phyloP scores from a whole-genome alignment of 2,888 invertebrate genomes.

The Hoplodrina ambigua region DNA sequence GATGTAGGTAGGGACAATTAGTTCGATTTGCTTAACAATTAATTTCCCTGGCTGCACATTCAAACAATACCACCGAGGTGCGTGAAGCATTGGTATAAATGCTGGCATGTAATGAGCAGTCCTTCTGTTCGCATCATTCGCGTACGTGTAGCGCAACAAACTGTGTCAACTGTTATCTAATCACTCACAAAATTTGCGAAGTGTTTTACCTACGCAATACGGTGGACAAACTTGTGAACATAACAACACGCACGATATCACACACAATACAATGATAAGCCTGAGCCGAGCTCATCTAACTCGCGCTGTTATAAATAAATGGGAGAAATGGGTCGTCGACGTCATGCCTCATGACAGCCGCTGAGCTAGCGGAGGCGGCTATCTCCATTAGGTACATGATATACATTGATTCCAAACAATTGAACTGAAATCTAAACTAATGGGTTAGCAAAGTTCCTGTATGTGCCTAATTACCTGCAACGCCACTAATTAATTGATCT shows the following conservation, averaged over 20 bases:
- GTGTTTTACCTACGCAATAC: not conserved
- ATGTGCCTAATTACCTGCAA: no score
- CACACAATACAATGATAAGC: constrained; percentile 11
- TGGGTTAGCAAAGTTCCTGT: no score
- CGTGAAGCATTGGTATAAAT: not conserved
- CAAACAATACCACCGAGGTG: not conserved
- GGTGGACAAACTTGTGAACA: not conserved
- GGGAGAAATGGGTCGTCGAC: constrained; percentile 26
- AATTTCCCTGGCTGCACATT: not conserved
- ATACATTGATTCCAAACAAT: not conserved
- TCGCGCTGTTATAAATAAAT: constrained; percentile 26
- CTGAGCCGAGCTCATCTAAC: constrained; percentile 17
- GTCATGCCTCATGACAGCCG: not conserved
- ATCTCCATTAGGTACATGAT: not conserved
- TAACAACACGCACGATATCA: not conserved
- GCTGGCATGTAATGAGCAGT: not conserved
- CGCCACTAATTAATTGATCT: no score
- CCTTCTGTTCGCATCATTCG: constrained; percentile 2
- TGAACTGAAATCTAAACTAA: no score
- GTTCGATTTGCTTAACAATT: not conserved
- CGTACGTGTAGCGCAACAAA: not conserved
- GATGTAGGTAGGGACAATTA: no score
- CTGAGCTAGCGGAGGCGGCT: not conserved
- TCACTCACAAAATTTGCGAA: constrained; percentile 21
- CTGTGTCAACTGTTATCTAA: constrained; percentile 43